Base-by-base conservation (phyloP, 2,888 invertebrate species). In the Napeogenes inachia region DNA sequence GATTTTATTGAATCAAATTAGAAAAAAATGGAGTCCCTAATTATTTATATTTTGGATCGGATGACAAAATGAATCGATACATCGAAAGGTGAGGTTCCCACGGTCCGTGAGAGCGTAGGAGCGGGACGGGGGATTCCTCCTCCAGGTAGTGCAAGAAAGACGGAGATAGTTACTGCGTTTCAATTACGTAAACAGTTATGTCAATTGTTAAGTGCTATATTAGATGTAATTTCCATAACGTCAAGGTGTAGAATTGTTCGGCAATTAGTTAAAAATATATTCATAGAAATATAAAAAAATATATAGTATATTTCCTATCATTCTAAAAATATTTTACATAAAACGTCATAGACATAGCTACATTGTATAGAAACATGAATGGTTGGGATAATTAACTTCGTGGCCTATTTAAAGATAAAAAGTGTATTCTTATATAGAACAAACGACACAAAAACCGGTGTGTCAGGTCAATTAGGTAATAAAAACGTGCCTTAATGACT, bases 21-120 rank as follows among this genome's bases (percentile, higher is more conserved):
- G 62, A 63, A 47, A 47, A 50, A 30, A 30, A 5, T 2, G 59
- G 47, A 55, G 59, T 68, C 69, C 67, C 68, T 61, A 70, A 67
- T 70, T 50, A 50, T 50, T 50, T 67, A 63, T 69, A 71, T 69
- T 65, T 62, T 67, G 61, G 70, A 73, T 73, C 71, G 70, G 69
- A 71, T 73, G 74, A 74, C 75, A 75, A 73, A 68, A 68, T 60
- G 56, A 64, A 75, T 75, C 77, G 74, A 73, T 73, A 75, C 72
- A 73, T 76, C 74, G 71, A 79, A 80, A 80, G 80, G 79, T 79
- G 79, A 78, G 70, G 75, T 80, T 80, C 80, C 75, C 80, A 79
- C 79, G 80, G 73, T 71, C 70, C 77, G 78, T 79, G 79, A 75
- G 79, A 79, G 68, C 64, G 69, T 62, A 5, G 38, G 68, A 64